Evolutionary conservation across 2,888 invertebrate species (phyloP).

Genomic region (Bruchidius siliquastri): DNA sequence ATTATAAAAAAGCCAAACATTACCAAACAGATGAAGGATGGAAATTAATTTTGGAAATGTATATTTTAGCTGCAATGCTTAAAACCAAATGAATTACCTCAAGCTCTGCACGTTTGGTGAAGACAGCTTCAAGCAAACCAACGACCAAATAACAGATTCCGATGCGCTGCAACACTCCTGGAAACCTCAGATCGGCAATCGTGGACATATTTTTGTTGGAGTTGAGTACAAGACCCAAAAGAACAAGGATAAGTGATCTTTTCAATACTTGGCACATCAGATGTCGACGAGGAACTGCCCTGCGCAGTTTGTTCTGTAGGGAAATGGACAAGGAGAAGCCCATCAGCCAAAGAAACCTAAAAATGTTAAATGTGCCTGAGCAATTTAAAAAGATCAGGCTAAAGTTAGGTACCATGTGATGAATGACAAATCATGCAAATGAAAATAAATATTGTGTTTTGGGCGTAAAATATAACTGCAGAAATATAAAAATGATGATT

Average conservation of each 20-base stretch:
- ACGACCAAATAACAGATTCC: slow-evolving; percentile 73
- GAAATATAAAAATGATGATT: no score
- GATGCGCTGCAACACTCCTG: slow-evolving; percentile 81
- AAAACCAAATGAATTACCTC: slow-evolving; percentile 28
- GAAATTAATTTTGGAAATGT: no score
- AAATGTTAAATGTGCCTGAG: not conserved
- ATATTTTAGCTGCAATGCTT: no score
- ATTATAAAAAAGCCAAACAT: no score
- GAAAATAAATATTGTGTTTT: no score
- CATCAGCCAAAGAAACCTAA: slow-evolving; percentile 83
- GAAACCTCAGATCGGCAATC: slow-evolving; percentile 56
- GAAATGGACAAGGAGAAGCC: slow-evolving; percentile 74
- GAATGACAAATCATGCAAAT: no score
- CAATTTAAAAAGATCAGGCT: no score
- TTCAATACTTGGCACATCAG: slow-evolving; percentile 51
- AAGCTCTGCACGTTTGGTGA: slow-evolving; percentile 44
- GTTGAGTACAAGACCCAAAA: slow-evolving; percentile 62
- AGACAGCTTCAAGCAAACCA: slow-evolving; percentile 60
- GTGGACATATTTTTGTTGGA: slow-evolving; percentile 49
- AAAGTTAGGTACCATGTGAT: no score
- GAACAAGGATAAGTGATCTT: slow-evolving; percentile 58
- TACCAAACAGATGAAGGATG: no score
- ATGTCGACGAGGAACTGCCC: slow-evolving; percentile 55
- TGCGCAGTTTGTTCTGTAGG: slow-evolving; percentile 63
- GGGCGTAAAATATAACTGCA: no score